Percentiles rank a stretch among this genome's conserved stretches.
Evolutionary conservation across 2,888 invertebrate genomes (phyloP).

Genomic region (Drosophila antonietae): DNA sequence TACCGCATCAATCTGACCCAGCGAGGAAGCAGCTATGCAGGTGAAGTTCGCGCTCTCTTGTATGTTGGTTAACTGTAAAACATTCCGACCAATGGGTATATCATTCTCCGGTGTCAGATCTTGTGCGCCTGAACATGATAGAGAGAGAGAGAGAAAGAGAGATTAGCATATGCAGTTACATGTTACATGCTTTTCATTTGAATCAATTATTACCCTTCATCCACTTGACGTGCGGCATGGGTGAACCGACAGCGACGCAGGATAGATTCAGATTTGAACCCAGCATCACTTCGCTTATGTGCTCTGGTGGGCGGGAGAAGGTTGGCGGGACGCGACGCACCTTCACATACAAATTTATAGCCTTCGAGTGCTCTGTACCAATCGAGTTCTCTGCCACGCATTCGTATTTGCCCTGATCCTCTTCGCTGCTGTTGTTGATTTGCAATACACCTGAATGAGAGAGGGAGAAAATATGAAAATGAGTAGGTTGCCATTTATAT

Average conservation of each 20-base stretch:
- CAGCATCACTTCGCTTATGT: slow-evolving; percentile 94
- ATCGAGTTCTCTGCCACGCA: slow-evolving; percentile 97
- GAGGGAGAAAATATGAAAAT: background rate
- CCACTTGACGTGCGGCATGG: slow-evolving; percentile 99
- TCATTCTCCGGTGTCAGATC: slow-evolving; percentile 96
- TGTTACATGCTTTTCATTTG: background rate
- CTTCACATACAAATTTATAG: slow-evolving; percentile 96
- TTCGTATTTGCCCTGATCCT: slow-evolving; percentile 97
- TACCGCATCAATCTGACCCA: slow-evolving; percentile 95
- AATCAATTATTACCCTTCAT: slow-evolving; percentile 87
- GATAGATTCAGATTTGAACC: slow-evolving; percentile 96
- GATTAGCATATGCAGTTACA: background rate
- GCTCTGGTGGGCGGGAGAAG: slow-evolving; percentile 96
- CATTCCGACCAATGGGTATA: slow-evolving; percentile 93
- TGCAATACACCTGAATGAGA: slow-evolving; percentile 87
- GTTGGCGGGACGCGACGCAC: slow-evolving; percentile 97
- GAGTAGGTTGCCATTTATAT: background rate
- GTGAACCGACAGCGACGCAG: slow-evolving; percentile 98
- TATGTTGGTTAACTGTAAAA: slow-evolving; percentile 93
- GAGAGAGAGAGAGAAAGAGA: background rate
- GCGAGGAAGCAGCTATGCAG: slow-evolving; percentile 96
- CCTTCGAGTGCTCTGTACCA: slow-evolving; percentile 96
- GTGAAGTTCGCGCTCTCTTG: slow-evolving; percentile 98
- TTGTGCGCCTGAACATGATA: slow-evolving; percentile 86
- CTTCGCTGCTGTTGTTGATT: slow-evolving; percentile 94